Evolutionary conservation across 1,140 invertebrate genomes (phyloP).

Genomic region (Acromyrmex echinatior): DNA sequence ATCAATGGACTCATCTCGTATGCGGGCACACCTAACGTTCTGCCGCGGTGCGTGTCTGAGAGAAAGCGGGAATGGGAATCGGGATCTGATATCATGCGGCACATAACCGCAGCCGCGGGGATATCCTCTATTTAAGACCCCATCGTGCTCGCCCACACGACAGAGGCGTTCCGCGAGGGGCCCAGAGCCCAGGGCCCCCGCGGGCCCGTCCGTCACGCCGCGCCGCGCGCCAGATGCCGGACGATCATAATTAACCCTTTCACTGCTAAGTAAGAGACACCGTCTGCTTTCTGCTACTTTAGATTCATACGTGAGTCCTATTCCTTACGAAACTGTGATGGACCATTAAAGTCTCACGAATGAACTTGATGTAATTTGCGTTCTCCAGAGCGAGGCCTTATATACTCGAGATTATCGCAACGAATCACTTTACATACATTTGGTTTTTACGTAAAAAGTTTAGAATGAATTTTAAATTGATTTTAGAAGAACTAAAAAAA

Average conservation of each 20-base stretch:
- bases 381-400: too few relatives aligned
- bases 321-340: constrained; percentile 27
- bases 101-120: constrained; percentile 34
- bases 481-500: background rate
- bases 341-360: background rate
- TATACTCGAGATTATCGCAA: background rate
- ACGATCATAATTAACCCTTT: constrained; percentile 60
- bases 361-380: background rate
- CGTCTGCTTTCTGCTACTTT: constrained; percentile 60
- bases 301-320: constrained; percentile 23
- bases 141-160: constrained; percentile 53
- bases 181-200: background rate
- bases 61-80: constrained; percentile 69
- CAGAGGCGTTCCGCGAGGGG: constrained; percentile 2
- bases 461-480: background rate
- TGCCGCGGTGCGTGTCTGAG: constrained; percentile 59
- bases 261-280: constrained; percentile 50
- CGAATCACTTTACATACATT: background rate
- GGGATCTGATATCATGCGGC: constrained; percentile 51
- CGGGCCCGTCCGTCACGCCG: background rate
- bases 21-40: constrained; percentile 64
- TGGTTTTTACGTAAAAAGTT: background rate
- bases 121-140: constrained; percentile 60
- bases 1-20: constrained; percentile 63
- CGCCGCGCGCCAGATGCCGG: constrained; percentile 24